Evolutionary conservation across 2,797 vertebrate genomes (phyloP).

Genomic region (Thunnus albacares): DNA sequence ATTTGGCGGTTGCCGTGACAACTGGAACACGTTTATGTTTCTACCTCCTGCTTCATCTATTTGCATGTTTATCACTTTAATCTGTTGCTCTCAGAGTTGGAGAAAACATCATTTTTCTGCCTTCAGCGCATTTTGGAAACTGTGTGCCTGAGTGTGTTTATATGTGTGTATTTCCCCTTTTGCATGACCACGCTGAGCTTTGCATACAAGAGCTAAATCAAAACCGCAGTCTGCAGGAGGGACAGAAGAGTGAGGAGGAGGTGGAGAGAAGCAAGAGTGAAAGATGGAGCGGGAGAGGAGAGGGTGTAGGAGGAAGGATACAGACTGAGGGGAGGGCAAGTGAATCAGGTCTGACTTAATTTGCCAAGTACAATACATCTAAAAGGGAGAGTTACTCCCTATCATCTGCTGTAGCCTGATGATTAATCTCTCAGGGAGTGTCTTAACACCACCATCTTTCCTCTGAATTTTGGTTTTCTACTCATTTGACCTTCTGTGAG

Average conservation of each 20-base stretch:
- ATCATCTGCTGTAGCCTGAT: neutral
- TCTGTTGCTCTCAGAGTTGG: neutral
- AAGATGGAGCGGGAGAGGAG: neutral
- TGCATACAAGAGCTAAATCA: slow-evolving; percentile 48
- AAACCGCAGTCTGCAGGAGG: slow-evolving; percentile 12
- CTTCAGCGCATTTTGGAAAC: neutral
- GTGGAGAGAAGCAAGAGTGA: slow-evolving; percentile 7
- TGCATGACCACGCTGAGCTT: slow-evolving; percentile 57
- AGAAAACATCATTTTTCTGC: neutral
- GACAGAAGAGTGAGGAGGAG: neutral
- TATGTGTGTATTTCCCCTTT: slow-evolving; percentile 38
- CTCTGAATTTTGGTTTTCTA: too few relatives aligned
- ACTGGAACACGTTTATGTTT: slow-evolving; percentile 14
- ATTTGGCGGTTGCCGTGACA: slow-evolving; percentile 43
- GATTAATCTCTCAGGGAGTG: neutral
- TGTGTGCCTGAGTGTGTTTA: neutral
- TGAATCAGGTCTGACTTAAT: slow-evolving; percentile 10
- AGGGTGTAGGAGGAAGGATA: slow-evolving; percentile 22
- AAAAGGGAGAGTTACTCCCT: slow-evolving; percentile 7
- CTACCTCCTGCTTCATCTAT: slow-evolving; percentile 5
- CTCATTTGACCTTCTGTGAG: neutral
- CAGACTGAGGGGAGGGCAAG: neutral
- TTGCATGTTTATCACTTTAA: slow-evolving; percentile 15
- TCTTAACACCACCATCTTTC: neutral
- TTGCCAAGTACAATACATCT: slow-evolving; percentile 11